Evolutionary conservation across 1,140 invertebrate genomes (phyloP), one percentile per base, ranked within the genome.

Genomic region (Phocides pigmalion): DNA sequence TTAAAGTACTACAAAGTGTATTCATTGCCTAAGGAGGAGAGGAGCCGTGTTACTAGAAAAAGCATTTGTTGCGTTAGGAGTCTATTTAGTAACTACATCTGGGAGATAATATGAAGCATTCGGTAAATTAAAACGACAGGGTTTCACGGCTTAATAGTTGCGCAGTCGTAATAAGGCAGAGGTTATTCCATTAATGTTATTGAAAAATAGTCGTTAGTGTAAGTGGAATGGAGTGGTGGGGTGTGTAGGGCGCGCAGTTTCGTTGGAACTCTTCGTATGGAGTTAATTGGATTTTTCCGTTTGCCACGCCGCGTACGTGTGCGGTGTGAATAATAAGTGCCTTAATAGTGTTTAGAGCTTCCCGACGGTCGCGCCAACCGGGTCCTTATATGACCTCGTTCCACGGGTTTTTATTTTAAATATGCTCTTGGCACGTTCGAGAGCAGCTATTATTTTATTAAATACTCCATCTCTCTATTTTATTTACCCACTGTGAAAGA

Each of bases 221-320:
- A 71, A 77, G 80, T 70, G 72, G 71, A 65, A 66, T 61, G 47
- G 64, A 54, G 64, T 66, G 22, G 37, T 47, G 59, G 28, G 19
- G 41, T 15, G 25, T 56, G 20, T 44, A 28, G 20, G 37, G 54
- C 17, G 54, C 41, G 54, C 25, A 58, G 54, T 46, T 66, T 62
- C 35, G 42, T 28, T 66, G 67, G 74, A 76, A 77, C 72, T 75
- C 74, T 79, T 82, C 82, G 75, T 81, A 84, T 81, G 81, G 66
- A 85, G 79, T 85, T 85, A 85, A 87, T 87, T 87, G 82, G 82
- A 87, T 85, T 87, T 85, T 87, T 87, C 81, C 82, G 76, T 85
- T 82, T 80, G 79, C 67, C 74, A 70, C 78, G 77, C 70, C 71
- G 73, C 66, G 76, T 71, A 79, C 82, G 84, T 81, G 82, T 70